A percentile compares a stretch with the other conserved stretches of the same genome.
phyloP scores from a whole-genome alignment of 2,113 vertebrate genomes.

The Cochlearius cochlearius region DNA sequence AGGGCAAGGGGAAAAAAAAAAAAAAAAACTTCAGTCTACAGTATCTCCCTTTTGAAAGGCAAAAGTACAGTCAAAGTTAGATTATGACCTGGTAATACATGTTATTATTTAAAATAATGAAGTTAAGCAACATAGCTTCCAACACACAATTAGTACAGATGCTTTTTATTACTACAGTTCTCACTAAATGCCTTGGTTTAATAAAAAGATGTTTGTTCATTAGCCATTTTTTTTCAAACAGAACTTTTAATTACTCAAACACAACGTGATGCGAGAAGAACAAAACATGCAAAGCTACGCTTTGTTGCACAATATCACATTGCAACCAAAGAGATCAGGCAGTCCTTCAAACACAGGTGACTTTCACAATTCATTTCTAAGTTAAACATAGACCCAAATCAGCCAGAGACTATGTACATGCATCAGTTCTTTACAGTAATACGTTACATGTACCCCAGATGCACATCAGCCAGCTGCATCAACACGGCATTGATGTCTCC shows the following conservation, averaged over 20 bases:
- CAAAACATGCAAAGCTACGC: not conserved
- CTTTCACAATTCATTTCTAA: not conserved
- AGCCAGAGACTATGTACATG: not conserved
- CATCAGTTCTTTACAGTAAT: not conserved
- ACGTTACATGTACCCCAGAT: fast-evolving
- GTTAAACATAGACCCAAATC: not conserved
- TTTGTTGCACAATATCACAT: fast-evolving
- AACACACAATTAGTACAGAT: not conserved
- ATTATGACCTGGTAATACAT: not conserved
- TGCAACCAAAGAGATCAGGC: not conserved
- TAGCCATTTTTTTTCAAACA: not conserved
- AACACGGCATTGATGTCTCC: not conserved
- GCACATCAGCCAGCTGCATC: not conserved
- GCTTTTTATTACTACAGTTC: not conserved
- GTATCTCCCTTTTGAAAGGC: not conserved
- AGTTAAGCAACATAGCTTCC: not conserved
- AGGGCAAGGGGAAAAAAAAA: not conserved
- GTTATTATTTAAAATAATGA: not conserved
- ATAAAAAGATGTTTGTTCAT: not conserved
- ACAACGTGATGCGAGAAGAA: not conserved
- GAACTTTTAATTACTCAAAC: not conserved
- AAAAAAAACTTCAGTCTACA: not conserved
- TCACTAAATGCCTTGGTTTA: not conserved
- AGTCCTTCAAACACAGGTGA: not conserved
- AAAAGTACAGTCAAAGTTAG: not conserved